These are phyloP conservation scores for Seriola dumerili DNA, from an alignment of 2,113 vertebrate species.

Conservation along the genomic window DNA sequence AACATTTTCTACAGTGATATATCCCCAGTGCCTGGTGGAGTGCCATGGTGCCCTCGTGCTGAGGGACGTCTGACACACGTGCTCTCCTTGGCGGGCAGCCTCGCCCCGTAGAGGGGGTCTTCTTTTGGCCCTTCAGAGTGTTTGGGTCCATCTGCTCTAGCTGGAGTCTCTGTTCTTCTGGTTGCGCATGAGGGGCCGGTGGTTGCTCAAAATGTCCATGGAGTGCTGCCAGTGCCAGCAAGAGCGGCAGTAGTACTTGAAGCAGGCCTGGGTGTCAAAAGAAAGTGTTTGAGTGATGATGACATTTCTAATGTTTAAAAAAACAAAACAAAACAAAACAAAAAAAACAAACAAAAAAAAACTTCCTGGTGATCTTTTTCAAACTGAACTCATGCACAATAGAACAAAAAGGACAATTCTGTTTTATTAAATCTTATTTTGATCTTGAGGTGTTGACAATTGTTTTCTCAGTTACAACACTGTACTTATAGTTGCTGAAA, in stretches of 20 bases:
- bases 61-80: slow-evolving; percentile 80
- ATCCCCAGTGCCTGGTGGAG: slow-evolving; percentile 87
- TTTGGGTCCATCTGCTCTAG: slow-evolving; percentile 76
- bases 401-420: no score
- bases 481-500: not conserved
- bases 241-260: slow-evolving; percentile 98
- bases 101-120: slow-evolving; percentile 51
- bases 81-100: slow-evolving; percentile 76
- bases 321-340: no score
- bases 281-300: fast-evolving
- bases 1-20: slow-evolving; percentile 89
- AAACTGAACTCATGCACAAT: not conserved
- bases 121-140: slow-evolving; percentile 55
- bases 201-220: slow-evolving; percentile 95
- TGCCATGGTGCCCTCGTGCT: slow-evolving; percentile 68
- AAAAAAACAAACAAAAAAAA: no score
- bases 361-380: not conserved
- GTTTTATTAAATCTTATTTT: no score
- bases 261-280: slow-evolving; percentile 90
- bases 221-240: slow-evolving; percentile 99
- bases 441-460: no score
- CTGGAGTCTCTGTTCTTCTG: slow-evolving; percentile 97
- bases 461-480: no score
- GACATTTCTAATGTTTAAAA: not conserved
- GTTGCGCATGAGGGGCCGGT: slow-evolving; percentile 98